A percentile compares a stretch with the other conserved stretches of the same genome.
phyloP scores from a whole-genome alignment of 2,888 invertebrate species.

The Anarsia innoxiella region DNA sequence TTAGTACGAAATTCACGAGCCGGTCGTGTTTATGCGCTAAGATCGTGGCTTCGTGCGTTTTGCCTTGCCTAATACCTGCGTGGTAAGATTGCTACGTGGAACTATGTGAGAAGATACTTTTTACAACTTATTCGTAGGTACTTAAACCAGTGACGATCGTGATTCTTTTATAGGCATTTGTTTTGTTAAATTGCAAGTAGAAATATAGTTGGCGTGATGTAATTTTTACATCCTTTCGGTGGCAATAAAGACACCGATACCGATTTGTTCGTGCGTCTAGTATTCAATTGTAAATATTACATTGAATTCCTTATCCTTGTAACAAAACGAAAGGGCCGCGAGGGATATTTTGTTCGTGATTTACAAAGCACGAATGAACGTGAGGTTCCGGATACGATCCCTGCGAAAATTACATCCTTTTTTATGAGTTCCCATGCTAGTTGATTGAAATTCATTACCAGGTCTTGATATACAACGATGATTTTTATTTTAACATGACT shows the following conservation, averaged over 20 bases:
- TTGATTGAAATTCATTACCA: background rate
- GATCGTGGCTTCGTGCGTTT: slow-evolving; percentile 4
- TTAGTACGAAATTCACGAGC: slow-evolving; percentile 57
- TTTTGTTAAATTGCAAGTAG: too few species aligned
- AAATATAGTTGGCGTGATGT: too few species aligned
- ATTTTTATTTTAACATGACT: too few species aligned
- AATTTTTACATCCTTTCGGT: too few species aligned
- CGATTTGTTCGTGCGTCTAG: too few species aligned
- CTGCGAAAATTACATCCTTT: slow-evolving; percentile 22
- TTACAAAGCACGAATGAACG: slow-evolving; percentile 40
- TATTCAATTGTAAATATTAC: slow-evolving; percentile 3
- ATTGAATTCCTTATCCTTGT: slow-evolving; percentile 11
- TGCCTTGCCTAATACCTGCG: slow-evolving; percentile 5
- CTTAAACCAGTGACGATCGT: too few species aligned
- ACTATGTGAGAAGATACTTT: too few species aligned
- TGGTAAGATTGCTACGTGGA: background rate
- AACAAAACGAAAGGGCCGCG: slow-evolving; percentile 12
- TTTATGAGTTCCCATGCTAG: slow-evolving; percentile 2
- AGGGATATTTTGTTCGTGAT: slow-evolving; percentile 53
- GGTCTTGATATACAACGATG: too few species aligned
- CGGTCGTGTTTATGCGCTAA: slow-evolving; percentile 13
- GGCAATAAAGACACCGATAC: too few species aligned
- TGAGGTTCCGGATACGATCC: slow-evolving; percentile 42
- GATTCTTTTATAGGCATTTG: too few species aligned
- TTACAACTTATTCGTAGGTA: too few species aligned